Evolutionary conservation across 2,888 invertebrate species (phyloP).

Genomic region (Synergus gifuensis): DNA sequence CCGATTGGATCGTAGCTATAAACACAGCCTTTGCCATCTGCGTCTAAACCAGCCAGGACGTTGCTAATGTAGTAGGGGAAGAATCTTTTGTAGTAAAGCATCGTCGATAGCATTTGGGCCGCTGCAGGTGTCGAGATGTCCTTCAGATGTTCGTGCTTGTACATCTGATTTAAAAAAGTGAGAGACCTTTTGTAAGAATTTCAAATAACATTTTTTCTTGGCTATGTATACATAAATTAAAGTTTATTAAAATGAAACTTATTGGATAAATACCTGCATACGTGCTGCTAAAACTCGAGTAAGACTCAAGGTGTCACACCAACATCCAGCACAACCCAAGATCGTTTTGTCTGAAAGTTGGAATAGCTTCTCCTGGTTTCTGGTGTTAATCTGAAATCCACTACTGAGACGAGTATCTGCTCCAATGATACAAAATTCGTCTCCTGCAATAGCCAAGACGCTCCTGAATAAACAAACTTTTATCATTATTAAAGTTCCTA

Average conservation of each 20-base stretch:
- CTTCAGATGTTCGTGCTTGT: conserved; percentile 95
- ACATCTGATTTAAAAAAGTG: conserved; percentile 82
- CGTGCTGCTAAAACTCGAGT: conserved; percentile 90
- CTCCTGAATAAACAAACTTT: conserved; percentile 82
- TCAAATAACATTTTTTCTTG: background rate
- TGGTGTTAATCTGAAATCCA: conserved; percentile 93
- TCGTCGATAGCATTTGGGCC: conserved; percentile 97
- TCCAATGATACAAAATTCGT: conserved; percentile 96
- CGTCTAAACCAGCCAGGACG: conserved; percentile 95
- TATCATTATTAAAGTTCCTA: conserved; percentile 23
- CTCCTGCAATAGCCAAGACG: conserved; percentile 96
- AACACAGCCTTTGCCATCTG: conserved; percentile 95
- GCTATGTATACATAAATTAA: background rate
- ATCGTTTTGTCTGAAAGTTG: conserved; percentile 90
- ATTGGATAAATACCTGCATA: conserved; percentile 83
- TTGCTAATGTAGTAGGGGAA: conserved; percentile 99
- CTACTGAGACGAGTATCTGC: conserved; percentile 96
- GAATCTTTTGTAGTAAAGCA: conserved; percentile 97
- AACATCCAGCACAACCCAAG: conserved; percentile 97
- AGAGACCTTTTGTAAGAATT: background rate
- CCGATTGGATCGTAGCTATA: conserved; percentile 99
- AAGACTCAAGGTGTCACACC: conserved; percentile 97
- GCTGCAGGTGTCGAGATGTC: conserved; percentile 94
- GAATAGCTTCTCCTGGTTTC: conserved; percentile 93
- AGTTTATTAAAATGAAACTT: background rate